Evolutionary conservation across 1,140 invertebrate species (phyloP).

Genomic region (Liolophura sinensis): DNA sequence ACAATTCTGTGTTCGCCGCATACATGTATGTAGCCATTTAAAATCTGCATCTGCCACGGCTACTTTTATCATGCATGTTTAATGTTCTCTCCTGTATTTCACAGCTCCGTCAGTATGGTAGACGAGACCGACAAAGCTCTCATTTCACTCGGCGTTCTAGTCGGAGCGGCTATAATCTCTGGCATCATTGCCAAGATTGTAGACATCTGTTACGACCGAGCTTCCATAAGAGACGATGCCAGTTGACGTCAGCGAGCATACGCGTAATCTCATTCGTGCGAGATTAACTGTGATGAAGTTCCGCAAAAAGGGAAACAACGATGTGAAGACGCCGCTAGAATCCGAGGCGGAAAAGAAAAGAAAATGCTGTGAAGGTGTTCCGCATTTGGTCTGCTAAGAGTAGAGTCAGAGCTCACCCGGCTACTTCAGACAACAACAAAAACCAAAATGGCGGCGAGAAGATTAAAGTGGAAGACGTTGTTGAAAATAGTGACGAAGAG

Average conservation of each 20-base stretch:
- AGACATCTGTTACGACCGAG: constrained; percentile 28
- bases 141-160: constrained; percentile 22
- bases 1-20: too few relatives aligned
- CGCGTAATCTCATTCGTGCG: constrained; percentile 28
- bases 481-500: too few relatives aligned
- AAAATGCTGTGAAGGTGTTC: too few relatives aligned
- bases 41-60: too few relatives aligned
- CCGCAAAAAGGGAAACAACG: constrained; percentile 12
- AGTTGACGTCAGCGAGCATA: constrained; percentile 38
- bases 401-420: too few relatives aligned
- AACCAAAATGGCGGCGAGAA: too few relatives aligned
- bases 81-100: too few relatives aligned
- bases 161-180: constrained; percentile 15
- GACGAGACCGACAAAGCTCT: constrained; percentile 21
- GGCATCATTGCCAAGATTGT: constrained; percentile 28
- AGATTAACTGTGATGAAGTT: constrained; percentile 25
- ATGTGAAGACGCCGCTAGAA: constrained; percentile 1
- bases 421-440: too few relatives aligned
- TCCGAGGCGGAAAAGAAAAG: not conserved
- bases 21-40: too few relatives aligned
- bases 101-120: not conserved
- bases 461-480: too few relatives aligned
- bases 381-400: too few relatives aligned
- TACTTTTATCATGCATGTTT: too few relatives aligned
- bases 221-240: constrained; percentile 23